These are phyloP conservation scores for Siderastrea siderea DNA, from an alignment of 92 coral and sea anemone species.

Conservation along the genomic window DNA sequence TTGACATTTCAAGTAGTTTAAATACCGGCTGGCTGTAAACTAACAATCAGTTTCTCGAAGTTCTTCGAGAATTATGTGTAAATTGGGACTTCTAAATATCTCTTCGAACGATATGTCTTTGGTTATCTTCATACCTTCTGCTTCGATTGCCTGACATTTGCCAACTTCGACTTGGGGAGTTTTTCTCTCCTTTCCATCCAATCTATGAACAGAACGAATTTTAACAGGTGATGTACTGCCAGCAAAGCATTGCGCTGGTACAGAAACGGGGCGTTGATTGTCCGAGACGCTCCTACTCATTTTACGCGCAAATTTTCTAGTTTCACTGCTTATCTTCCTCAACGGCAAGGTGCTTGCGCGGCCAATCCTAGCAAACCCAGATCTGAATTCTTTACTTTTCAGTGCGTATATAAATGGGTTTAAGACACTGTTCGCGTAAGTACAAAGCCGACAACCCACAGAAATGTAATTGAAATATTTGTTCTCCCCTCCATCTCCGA, in stretches of 20 bases:
- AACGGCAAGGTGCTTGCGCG: conserved; percentile 7
- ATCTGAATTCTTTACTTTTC: conserved; percentile 81
- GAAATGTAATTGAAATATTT: conserved; percentile 58
- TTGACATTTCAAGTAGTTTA: background rate
- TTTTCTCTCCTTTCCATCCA: background rate
- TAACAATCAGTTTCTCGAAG: conserved; percentile 36
- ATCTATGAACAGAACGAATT: background rate
- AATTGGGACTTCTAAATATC: background rate
- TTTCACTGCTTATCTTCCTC: conserved; percentile 27
- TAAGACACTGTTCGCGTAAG: conserved; percentile 87
- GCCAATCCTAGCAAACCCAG: conserved; percentile 60
- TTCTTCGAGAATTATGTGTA: background rate
- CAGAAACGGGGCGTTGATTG: background rate
- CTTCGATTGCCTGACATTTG: background rate
- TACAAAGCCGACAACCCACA: conserved; percentile 74
- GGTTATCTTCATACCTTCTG: background rate
- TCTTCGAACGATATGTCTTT: background rate
- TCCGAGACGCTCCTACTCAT: background rate
- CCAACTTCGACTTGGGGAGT: background rate
- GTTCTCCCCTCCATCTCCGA: conserved; percentile 56
- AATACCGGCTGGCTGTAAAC: background rate
- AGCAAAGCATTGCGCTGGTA: background rate
- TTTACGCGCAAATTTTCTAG: conserved; percentile 24
- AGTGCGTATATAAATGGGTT: conserved; percentile 88
- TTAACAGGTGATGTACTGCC: background rate